Evolutionary conservation across 2,888 invertebrate genomes (phyloP).

Genomic region (Lordiphosa andalusiaca): DNA sequence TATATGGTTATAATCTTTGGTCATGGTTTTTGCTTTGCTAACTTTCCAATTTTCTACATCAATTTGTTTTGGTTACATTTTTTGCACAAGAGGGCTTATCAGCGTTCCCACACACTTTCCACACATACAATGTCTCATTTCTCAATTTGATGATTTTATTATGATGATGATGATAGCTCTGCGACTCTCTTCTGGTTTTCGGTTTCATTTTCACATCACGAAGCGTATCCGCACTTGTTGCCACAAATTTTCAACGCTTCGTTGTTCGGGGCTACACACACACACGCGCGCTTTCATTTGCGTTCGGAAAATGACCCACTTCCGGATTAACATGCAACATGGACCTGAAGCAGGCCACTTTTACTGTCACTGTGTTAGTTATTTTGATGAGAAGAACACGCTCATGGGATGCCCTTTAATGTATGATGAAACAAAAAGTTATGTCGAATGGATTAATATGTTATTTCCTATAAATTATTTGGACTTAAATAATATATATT

Average conservation of each 20-base stretch:
- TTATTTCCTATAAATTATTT: no score
- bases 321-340: slow-evolving; percentile 61
- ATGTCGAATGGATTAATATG: background rate
- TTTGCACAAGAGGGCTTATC: slow-evolving; percentile 33
- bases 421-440: background rate
- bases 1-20: background rate
- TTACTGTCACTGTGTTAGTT: slow-evolving; percentile 47
- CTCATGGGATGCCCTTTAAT: background rate
- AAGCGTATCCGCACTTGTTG: slow-evolving; percentile 42
- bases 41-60: slow-evolving; percentile 18
- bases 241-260: slow-evolving; percentile 57
- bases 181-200: slow-evolving; percentile 28
- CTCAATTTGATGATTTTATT: slow-evolving; percentile 50
- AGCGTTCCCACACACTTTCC: slow-evolving; percentile 40
- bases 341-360: slow-evolving; percentile 31
- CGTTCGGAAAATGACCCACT: slow-evolving; percentile 71
- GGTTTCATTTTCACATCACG: slow-evolving; percentile 58
- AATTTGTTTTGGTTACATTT: slow-evolving; percentile 27
- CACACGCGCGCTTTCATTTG: slow-evolving; percentile 62
- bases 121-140: slow-evolving; percentile 44
- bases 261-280: background rate
- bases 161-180: slow-evolving; percentile 30
- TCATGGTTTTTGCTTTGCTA: slow-evolving; percentile 16
- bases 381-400: background rate
- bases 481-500: no score